phyloP scores from a whole-genome alignment of 2,797 vertebrate species.

The Scleropages formosus region DNA sequence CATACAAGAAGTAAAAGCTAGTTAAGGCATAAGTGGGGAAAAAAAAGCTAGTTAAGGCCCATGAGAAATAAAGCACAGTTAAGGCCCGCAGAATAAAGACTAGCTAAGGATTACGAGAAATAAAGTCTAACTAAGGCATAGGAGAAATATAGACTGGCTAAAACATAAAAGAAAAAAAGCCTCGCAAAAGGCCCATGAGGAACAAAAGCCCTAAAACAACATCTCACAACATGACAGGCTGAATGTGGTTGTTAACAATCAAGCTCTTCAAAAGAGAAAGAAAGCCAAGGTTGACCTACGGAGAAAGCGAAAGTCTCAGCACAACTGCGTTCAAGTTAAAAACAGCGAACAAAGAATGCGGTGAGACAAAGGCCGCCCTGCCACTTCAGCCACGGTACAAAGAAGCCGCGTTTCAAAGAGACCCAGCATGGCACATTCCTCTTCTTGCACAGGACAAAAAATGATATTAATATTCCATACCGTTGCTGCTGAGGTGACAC shows the following conservation, averaged over 20 bases:
- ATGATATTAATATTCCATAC: constrained; percentile 66
- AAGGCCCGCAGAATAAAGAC: too few species aligned
- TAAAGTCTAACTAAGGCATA: too few species aligned
- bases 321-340: constrained; percentile 52
- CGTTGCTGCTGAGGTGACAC: constrained; percentile 68
- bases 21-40: too few species aligned
- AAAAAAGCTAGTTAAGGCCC: too few species aligned
- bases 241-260: not conserved
- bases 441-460: constrained; percentile 54
- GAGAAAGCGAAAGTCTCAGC: constrained; percentile 46
- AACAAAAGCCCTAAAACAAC: not conserved
- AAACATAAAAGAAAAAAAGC: not conserved
- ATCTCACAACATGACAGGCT: not conserved
- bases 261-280: not conserved
- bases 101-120: too few species aligned
- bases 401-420: constrained; percentile 66
- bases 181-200: not conserved
- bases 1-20: too few species aligned
- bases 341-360: constrained; percentile 64
- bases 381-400: constrained; percentile 49
- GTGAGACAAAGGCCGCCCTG: constrained; percentile 62
- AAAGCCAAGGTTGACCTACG: constrained; percentile 1
- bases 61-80: too few species aligned
- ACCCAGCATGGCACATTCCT: constrained; percentile 61
- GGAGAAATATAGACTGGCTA: too few species aligned